These are phyloP conservation scores for Drosophila prosaltans DNA, from an alignment of 1,140 invertebrate species.

Conservation along the genomic window DNA sequence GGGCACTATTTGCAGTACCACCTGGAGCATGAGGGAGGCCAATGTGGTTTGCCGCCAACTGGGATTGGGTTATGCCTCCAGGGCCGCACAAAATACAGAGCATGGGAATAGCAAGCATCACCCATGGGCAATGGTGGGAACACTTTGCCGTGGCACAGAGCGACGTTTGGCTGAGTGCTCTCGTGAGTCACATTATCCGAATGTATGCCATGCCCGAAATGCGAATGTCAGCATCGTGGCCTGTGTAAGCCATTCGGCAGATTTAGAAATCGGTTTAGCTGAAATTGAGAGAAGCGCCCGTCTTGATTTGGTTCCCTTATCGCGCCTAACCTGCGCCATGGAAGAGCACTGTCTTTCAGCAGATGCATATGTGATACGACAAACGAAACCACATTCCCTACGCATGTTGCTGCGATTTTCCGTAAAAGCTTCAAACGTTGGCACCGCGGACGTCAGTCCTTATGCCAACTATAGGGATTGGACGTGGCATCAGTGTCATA, in stretches of 20 bases:
- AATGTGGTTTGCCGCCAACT: slow-evolving; percentile 91
- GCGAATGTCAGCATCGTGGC: slow-evolving; percentile 90
- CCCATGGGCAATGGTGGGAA: slow-evolving; percentile 87
- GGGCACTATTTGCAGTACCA: slow-evolving; percentile 93
- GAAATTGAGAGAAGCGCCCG: slow-evolving; percentile 92
- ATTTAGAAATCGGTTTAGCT: slow-evolving; percentile 91
- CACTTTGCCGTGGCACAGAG: slow-evolving; percentile 91
- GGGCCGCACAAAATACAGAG: slow-evolving; percentile 86
- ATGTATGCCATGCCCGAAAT: slow-evolving; percentile 83
- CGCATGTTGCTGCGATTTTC: slow-evolving; percentile 70
- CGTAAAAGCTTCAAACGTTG: slow-evolving; percentile 93
- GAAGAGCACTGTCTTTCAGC: slow-evolving; percentile 96
- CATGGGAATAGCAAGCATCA: slow-evolving; percentile 86
- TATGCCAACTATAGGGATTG: slow-evolving; percentile 94
- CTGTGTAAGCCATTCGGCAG: slow-evolving; percentile 89
- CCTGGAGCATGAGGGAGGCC: slow-evolving; percentile 93
- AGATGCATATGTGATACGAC: slow-evolving; percentile 90
- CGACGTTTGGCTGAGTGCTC: slow-evolving; percentile 87
- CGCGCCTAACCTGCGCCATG: slow-evolving; percentile 95
- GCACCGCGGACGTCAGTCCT: slow-evolving; percentile 95
- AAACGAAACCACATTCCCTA: slow-evolving; percentile 51
- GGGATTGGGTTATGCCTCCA: slow-evolving; percentile 89
- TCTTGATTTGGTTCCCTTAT: slow-evolving; percentile 93
- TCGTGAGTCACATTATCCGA: slow-evolving; percentile 84
- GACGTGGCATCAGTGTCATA: slow-evolving; percentile 98